Percentiles rank a stretch among this genome's conserved stretches.
Evolutionary conservation across 30 jellyfish, hydroid and myxozoan genomes (phyloP).

Genomic region (Clytia hemisphaerica): DNA sequence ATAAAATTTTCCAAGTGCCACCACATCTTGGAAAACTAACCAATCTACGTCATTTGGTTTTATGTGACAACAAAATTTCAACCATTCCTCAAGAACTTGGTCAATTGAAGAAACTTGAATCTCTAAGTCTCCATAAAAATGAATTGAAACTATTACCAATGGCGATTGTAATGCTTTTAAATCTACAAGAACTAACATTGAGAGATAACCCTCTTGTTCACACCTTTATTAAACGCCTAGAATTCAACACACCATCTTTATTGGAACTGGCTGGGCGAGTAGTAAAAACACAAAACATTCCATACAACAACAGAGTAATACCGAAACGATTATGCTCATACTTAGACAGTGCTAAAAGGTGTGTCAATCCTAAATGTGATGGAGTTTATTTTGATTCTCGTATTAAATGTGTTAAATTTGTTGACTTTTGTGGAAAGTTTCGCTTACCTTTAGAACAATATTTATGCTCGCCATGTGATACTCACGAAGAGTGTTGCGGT

Average conservation of each 20-base stretch:
- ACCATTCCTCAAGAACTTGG: constrained; percentile 83
- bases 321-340: constrained; percentile 61
- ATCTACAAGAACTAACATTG: constrained; percentile 80
- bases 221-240: constrained; percentile 74
- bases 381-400: constrained; percentile 99
- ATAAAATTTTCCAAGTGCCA: constrained; percentile 37
- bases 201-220: constrained; percentile 95
- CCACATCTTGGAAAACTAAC: constrained; percentile 47
- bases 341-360: constrained; percentile 85
- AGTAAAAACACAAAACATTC: constrained; percentile 41
- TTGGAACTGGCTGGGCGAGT: constrained; percentile 91
- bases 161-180: constrained; percentile 75
- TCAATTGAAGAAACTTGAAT: constrained; percentile 63
- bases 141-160: constrained; percentile 73
- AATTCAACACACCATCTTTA: constrained; percentile 92
- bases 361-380: constrained; percentile 95
- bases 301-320: constrained; percentile 20
- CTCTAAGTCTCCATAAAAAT: constrained; percentile 89
- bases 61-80: constrained; percentile 82
- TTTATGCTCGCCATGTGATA: constrained; percentile 86
- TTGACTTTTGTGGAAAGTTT: constrained; percentile 92
- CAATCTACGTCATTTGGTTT: constrained; percentile 65
- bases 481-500: constrained; percentile 5
- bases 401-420: constrained; percentile 83
- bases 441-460: constrained; percentile 93